Evolutionary conservation across 2,888 invertebrate species (phyloP), one percentile per base, ranked within the genome.

Genomic region (Drepana falcataria): DNA sequence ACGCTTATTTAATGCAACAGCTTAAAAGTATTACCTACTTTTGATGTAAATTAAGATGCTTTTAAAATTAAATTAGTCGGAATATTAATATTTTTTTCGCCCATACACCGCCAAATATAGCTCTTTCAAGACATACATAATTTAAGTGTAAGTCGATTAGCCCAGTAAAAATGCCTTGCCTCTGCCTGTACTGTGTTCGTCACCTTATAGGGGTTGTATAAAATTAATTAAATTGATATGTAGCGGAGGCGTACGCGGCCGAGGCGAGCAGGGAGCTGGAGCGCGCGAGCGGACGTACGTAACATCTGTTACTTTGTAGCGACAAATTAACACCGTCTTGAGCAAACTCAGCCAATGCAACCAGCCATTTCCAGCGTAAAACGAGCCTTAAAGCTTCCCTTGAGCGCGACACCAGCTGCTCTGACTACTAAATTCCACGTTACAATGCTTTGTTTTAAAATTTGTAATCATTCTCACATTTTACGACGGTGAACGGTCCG

Each of bases 401-500:
- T 81, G 82, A 86, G 79, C 79, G 76, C 72, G 68, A 73, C 82
- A 79, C 85, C 87, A 87, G 81, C 85, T 87, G 88, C 78, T 78
- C 73, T 70, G 70, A 81, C 75, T 83, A 87, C 88, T 89, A 87
- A 89, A 88, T 84, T 87, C 81, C 73, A 81, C 86, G 83, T 84
- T 84, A 87, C 87, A 86, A 84, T 83, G 84, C 86, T 87, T 85
- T 85, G 86, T 88, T 89, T 89, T 88, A 90, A 87, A 89, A 87
- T 89, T 90, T 87, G 88, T 87, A 89, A 90, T 89, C 87, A 88
- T 89, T 91, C 88, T 85, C 86, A 88, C 88, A 90, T 86, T 91
- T 91, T 90, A 91, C 85, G 89, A 87, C 80, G 79, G 78, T 77
- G 84, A 85, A 86, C 83, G 84, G 87, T 85, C 89, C 89, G 87